Evolutionary conservation across 2,888 invertebrate genomes (phyloP).

Genomic region (Ichneumon xanthorius): DNA sequence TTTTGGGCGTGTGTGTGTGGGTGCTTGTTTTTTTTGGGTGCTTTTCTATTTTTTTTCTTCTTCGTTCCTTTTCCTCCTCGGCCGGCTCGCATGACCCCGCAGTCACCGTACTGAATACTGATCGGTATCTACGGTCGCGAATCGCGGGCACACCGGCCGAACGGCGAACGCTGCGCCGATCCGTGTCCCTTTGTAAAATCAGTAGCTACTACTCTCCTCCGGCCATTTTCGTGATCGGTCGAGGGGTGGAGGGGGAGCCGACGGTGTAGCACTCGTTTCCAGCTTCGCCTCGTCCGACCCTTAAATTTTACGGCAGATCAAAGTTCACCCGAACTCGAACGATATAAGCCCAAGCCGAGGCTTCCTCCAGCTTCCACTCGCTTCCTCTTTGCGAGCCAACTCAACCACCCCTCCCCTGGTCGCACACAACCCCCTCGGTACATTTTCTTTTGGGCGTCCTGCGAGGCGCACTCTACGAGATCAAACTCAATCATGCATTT

Average conservation of each 20-base stretch:
- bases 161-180: constrained; percentile 63
- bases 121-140: constrained; percentile 64
- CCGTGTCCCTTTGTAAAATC: constrained; percentile 79
- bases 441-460: constrained; percentile 17
- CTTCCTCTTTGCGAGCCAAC: constrained; percentile 1
- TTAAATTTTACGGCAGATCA: constrained; percentile 70
- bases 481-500: constrained; percentile 46
- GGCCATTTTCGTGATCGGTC: constrained; percentile 70
- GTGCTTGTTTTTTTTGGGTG: constrained; percentile 5
- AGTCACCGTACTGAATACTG: constrained; percentile 75
- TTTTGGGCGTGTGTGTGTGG: not conserved
- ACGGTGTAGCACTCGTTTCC: constrained; percentile 54
- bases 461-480: constrained; percentile 45
- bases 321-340: constrained; percentile 66
- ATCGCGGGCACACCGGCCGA: constrained; percentile 39
- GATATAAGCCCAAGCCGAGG: constrained; percentile 63
- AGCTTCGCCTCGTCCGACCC: constrained; percentile 59
- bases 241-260: constrained; percentile 45
- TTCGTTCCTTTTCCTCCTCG: constrained; percentile 51
- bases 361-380: not conserved
- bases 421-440: not conserved
- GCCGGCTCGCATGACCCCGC: constrained; percentile 74
- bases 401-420: not conserved
- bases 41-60: constrained; percentile 33
- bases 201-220: constrained; percentile 74